Base-by-base conservation (phyloP, 2,888 invertebrate species). In the Netelia melanura region DNA sequence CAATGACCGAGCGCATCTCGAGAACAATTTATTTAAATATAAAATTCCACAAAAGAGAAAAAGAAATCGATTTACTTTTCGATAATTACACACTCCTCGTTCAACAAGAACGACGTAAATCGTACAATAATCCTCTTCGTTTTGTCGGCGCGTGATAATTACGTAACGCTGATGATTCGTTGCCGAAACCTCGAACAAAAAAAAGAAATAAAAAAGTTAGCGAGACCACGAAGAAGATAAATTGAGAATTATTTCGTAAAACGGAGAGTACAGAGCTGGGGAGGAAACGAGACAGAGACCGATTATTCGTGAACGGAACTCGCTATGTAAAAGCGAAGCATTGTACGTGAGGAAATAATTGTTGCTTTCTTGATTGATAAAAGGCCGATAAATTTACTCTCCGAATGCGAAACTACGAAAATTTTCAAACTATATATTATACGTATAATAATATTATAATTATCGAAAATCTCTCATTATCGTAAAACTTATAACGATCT, bases 331-430 rank as follows among this genome's bases (percentile, higher is more conserved):
- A 85, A 61, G 65, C 58, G 43, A 23, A 11, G 21, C 30, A 74
- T 78, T 84, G 81, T 81, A 74, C 84, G 64, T 78, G 81, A 64
- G 70, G 70, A 81, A 78, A 78, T 77, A 30, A 78, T 77, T 77
- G 61, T 84, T 75, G 38, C 21, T 48, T 58, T 85, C 72, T 65
- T 81, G 23, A 30, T 25, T 52, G 84, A 86, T 84, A 86, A 86
- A 84, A 68, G 81, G 79, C 79, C 86, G 86, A 86, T 86, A 84
- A 86, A 84, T 78, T 86, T 70, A 62, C 77, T 38, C 44, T 21
- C 23, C 72, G 21, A 77, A 78, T 71, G 74, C n/a, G 67, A 81
- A 61, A 79, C 74, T 30, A 54, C 30, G 44, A 38, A 17, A 38
- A 25, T 14, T 65, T 43, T 44, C 8, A n/a, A 74, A 64, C 9